Evolutionary conservation across 2,888 invertebrate genomes (phyloP), one percentile per base, ranked within the genome.

Genomic region (Ochlodes sylvanus): DNA sequence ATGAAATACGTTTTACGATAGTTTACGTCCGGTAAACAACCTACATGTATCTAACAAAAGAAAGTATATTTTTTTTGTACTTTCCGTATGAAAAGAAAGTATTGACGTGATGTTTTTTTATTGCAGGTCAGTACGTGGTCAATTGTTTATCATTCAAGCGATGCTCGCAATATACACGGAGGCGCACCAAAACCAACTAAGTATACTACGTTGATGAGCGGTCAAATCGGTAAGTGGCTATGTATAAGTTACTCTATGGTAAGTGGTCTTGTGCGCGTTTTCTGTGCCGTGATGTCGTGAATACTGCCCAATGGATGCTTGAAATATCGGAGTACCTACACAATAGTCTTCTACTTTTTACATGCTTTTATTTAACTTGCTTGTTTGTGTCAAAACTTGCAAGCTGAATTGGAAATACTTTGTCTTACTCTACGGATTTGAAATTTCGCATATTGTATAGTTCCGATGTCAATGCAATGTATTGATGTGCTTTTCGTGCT

Each of bases 231-330:
- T 58, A 54, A 60, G 42, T 54, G 60, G 15, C 60, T 32, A 80
- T 79, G 79, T 81, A 7, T 9, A 9, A 1, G 7, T 34, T 34
- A 9, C 7, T 34, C 1, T 7, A 9, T 34, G n/a, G n/a, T n/a
- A n/a, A n/a, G n/a, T 82, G 78, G 84, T 86, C 89, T 87, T 87
- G 87, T 87, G 86, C 80, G 73, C 81, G 73, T 75, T 90, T 88
- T 86, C 88, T 85, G 82, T 80, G 75, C 78, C 79, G 80, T 87
- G 89, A 85, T 27, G 27, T n/a, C 88, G 3, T 7, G 5, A 87
- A 86, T 75, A 85, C 87, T 84, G 80, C 87, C 12, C 38, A 38
- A 38, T 38, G 38, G 38, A 38, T 38, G 9, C 38, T 7, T 38
- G 1, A 38, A 38, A 12, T 3, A 3, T 10, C 10, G 12, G 2